Conservation (phyloP, 2,113 vertebrate genomes). For the Cyanoliseus patagonus region DNA sequence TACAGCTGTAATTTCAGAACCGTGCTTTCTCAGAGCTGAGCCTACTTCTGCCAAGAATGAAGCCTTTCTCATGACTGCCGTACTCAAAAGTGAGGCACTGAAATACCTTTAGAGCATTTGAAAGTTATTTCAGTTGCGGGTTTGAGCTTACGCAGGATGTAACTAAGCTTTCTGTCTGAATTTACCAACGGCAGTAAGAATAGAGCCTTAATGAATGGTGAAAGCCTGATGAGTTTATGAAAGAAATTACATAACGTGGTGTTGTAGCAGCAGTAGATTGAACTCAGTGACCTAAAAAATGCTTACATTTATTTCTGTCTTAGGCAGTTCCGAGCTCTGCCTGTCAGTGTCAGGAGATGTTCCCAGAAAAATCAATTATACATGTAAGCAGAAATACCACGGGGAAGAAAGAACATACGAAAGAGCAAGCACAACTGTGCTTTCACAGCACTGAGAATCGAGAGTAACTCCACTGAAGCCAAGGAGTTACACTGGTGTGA, state of each 20-base stretch:
- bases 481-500: slow-evolving; percentile 10
- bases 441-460: background rate
- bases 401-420: slow-evolving; percentile 13
- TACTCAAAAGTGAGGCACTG: background rate
- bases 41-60: background rate
- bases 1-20: background rate
- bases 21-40: background rate
- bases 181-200: background rate
- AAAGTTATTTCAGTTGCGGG: background rate
- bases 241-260: slow-evolving; percentile 26
- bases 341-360: background rate
- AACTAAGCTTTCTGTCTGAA: background rate
- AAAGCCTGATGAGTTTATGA: slow-evolving; percentile 31
- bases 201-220: background rate
- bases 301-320: slow-evolving; percentile 3
- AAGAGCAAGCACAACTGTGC: slow-evolving; percentile 23
- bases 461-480: slow-evolving; percentile 21
- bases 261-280: background rate
- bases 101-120: background rate
- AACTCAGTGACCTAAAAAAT: slow-evolving; percentile 43
- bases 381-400: slow-evolving; percentile 24
- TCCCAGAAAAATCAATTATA: slow-evolving; percentile 48
- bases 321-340: background rate
- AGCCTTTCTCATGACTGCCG: background rate
- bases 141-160: background rate